phyloP scores from a whole-genome alignment of 2,888 invertebrate species.

The Sarcophaga caerulescens region DNA sequence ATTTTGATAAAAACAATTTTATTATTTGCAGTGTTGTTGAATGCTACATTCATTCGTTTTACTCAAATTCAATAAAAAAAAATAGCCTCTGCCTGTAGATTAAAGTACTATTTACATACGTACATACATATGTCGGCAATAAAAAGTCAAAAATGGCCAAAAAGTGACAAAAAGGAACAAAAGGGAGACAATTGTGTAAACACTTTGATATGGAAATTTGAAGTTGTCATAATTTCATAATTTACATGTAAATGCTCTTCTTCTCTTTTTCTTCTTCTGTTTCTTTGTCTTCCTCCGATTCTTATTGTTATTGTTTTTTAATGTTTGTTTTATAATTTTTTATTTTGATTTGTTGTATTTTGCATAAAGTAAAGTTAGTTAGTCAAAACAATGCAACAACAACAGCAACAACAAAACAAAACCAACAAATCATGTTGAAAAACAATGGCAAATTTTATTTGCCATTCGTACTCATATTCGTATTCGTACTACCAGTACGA shows the following conservation, averaged over 20 bases:
- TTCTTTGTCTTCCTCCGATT: too few relatives aligned
- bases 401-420: constrained; percentile 68
- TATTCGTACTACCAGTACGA: constrained; percentile 37
- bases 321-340: neutral
- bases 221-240: constrained; percentile 64
- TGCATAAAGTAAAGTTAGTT: constrained; percentile 26
- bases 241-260: constrained; percentile 53
- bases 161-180: neutral
- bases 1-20: too few relatives aligned
- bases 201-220: constrained; percentile 49
- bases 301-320: constrained; percentile 15
- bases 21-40: too few relatives aligned
- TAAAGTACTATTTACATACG: too few relatives aligned
- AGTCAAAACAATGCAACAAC: constrained; percentile 19
- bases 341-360: constrained; percentile 20
- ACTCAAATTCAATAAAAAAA: too few relatives aligned
- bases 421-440: constrained; percentile 78
- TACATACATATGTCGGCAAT: too few relatives aligned
- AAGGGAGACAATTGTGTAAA: constrained; percentile 35
- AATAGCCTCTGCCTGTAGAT: too few relatives aligned
- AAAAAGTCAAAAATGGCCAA: neutral
- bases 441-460: constrained; percentile 77
- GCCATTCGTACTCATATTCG: constrained; percentile 70
- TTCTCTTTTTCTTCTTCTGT: neutral
- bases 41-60: too few relatives aligned